phyloP scores from a whole-genome alignment of 2,797 vertebrate species.

The Cossypha dichroa region DNA sequence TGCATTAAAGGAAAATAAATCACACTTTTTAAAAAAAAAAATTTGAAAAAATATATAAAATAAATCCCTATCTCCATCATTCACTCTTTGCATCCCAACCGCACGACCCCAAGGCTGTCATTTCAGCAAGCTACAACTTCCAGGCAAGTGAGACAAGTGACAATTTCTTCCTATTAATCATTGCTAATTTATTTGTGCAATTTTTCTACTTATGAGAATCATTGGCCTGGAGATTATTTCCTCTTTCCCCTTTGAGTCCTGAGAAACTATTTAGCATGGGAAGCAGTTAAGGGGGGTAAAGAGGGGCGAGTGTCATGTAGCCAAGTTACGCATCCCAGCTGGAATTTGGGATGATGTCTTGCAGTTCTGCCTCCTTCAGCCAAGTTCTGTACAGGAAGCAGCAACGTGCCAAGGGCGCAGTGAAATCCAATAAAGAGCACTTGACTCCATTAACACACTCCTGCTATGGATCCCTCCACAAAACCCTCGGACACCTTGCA shows the following conservation, averaged over 20 bases:
- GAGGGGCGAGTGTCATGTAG: conserved; percentile 1
- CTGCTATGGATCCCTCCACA: background rate
- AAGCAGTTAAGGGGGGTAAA: conserved; percentile 1
- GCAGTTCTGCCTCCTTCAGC: conserved; percentile 2
- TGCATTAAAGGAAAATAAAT: conserved; percentile 59
- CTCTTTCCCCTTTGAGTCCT: conserved; percentile 12
- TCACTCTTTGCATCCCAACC: background rate
- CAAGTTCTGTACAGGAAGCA: conserved; percentile 42
- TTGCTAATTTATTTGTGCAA: conserved; percentile 27
- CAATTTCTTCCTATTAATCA: conserved; percentile 35
- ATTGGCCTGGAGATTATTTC: background rate
- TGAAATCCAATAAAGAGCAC: conserved; percentile 14
- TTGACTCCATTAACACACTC: background rate
- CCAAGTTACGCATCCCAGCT: conserved; percentile 59
- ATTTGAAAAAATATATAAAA: background rate
- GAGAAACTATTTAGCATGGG: conserved; percentile 54
- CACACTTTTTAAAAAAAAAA: background rate
- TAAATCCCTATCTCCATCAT: background rate
- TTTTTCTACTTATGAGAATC: conserved; percentile 22
- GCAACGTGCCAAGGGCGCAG: background rate
- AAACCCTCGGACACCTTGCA: background rate
- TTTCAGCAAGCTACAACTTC: background rate
- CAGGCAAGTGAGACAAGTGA: conserved; percentile 20
- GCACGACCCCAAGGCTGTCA: background rate
- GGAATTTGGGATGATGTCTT: conserved; percentile 52